Evolutionary conservation across 1,140 invertebrate genomes (phyloP).

Genomic region (Schlechtendalia chinensis): DNA sequence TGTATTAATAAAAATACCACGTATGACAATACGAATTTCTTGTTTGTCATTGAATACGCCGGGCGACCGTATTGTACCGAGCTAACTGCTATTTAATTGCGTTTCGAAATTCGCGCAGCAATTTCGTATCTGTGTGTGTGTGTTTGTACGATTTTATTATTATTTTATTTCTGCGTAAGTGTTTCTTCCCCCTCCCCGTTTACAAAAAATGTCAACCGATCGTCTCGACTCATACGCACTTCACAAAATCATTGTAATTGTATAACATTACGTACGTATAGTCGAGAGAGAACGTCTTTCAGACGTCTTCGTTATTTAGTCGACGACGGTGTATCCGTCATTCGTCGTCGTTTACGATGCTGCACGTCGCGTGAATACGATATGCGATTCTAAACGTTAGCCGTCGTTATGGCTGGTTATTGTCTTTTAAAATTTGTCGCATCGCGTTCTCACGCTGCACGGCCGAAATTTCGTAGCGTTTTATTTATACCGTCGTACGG

Average conservation of each 20-base stretch:
- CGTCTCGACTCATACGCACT: not conserved
- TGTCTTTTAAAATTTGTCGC: not conserved
- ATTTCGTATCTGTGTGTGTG: not conserved
- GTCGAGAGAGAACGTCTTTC: too few relatives aligned
- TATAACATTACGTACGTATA: too few relatives aligned
- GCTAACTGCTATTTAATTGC: slow-evolving; percentile 27
- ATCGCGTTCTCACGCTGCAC: not conserved
- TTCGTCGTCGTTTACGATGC: not conserved
- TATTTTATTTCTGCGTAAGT: not conserved
- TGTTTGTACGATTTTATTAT: not conserved
- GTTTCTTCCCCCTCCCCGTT: not conserved
- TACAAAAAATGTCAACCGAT: not conserved
- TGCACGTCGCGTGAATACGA: not conserved
- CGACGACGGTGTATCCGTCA: not conserved
- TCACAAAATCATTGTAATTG: not conserved
- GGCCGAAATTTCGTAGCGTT: too few relatives aligned
- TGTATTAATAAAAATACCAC: slow-evolving; percentile 44
- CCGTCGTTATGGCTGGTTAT: too few relatives aligned
- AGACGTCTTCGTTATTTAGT: not conserved
- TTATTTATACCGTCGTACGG: too few relatives aligned
- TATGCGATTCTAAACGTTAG: not conserved
- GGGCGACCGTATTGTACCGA: not conserved
- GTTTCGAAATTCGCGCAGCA: slow-evolving; percentile 22
- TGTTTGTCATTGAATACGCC: slow-evolving; percentile 36
- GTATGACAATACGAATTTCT: slow-evolving; percentile 44